Base-by-base conservation (phyloP, 2,888 invertebrate species). In the Proisotoma minuta region DNA sequence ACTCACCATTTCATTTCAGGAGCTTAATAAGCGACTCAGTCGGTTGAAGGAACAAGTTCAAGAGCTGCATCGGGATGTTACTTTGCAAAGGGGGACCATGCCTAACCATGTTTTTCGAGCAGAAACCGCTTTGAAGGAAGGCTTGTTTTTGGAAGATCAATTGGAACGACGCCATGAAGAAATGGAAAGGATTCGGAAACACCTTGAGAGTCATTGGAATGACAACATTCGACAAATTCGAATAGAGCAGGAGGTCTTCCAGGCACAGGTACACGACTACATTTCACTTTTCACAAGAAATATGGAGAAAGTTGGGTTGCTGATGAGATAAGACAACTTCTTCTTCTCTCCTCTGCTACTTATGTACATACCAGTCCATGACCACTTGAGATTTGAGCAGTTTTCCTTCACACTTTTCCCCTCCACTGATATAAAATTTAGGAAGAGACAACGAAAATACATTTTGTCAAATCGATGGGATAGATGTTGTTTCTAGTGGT, bases 21-120 rank as follows among this genome's bases (percentile, higher is more conserved):
- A 85, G 69, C 76, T 85, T 60, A 83, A 82, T 70, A 82, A 83
- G 66, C 83, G 85, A 74, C 78, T 85, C 73, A 81, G 81, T 72
- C 79, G 81, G 4, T 82, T 85, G 2, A 84, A 84, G 73, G 84
- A 85, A 60, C 81, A 84, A 65, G 82, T 87, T 5, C 83, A 84
- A 51, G 87, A 87, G 70, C 77, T 87, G 27, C 87, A 88, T 75
- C 78, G 85, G 57, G 88, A 88, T 75, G 82, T 88, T 26, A 84
- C 85, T 0, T 80, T 85, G 15, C 78, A 87, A 28, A 80, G 86
- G 59, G 80, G 83, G n/a, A n/a, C n/a, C n/a, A n/a, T n/a, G n/a
- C n/a, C n/a, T n/a, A n/a, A n/a, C 34, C 8, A 34, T 34, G 15
- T 10, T 34, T 20, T 69, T 22, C 59, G 73, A 54, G 70, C 73